Percentiles rank a stretch among this genome's conserved stretches.
phyloP scores from a whole-genome alignment of 1,140 invertebrate species.

The Rhopalosiphum padi region DNA sequence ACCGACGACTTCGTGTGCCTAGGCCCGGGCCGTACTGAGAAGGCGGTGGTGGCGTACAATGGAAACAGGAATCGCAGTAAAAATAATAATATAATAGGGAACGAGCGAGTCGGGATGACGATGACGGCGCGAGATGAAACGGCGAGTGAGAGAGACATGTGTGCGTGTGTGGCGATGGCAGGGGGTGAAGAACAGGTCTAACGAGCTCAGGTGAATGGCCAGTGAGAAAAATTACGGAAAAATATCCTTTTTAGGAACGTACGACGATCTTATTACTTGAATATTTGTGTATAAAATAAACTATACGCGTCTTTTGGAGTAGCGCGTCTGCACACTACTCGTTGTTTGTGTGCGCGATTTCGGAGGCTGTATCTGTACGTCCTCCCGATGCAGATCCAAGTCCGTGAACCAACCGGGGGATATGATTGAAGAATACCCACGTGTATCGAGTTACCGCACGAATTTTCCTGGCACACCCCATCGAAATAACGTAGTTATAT shows the following conservation, averaged over 20 bases:
- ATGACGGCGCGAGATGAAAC: background rate
- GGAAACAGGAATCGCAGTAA: constrained; percentile 41
- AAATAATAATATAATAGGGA: background rate
- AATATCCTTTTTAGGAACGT: constrained; percentile 37
- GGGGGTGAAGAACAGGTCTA: constrained; percentile 44
- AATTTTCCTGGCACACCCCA: background rate
- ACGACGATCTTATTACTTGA: constrained; percentile 46
- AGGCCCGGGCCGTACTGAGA: background rate
- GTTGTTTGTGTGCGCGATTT: background rate
- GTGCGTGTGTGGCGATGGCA: background rate
- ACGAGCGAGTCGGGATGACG: background rate
- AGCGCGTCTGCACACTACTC: background rate
- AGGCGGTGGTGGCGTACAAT: background rate
- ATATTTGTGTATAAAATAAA: background rate
- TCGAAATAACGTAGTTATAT: too few species aligned
- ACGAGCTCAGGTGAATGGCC: constrained; percentile 56
- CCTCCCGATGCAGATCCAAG: background rate
- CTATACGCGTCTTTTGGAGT: background rate
- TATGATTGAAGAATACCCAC: constrained; percentile 25
- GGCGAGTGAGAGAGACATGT: background rate
- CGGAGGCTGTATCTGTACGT: background rate
- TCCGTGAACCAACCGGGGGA: background rate
- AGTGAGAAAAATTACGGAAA: constrained; percentile 31
- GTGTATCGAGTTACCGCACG: constrained; percentile 33
- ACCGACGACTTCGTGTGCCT: background rate